Evolutionary conservation across 2,113 vertebrate genomes (phyloP).

Genomic region (Engystomops pustulosus): DNA sequence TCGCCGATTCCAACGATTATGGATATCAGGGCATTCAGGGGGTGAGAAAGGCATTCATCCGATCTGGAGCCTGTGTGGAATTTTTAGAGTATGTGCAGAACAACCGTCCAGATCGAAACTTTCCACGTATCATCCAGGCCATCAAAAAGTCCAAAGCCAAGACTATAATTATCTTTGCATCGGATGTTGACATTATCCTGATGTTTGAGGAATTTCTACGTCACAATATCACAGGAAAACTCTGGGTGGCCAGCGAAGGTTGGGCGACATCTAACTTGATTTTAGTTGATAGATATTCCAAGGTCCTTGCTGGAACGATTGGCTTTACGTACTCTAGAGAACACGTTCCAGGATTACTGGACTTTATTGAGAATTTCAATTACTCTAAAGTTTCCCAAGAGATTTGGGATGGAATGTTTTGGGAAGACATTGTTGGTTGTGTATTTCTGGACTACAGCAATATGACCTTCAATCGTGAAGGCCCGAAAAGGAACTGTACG

Average conservation of each 20-base stretch:
- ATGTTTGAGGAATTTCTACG: conserved; percentile 29
- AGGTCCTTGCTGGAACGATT: conserved; percentile 20
- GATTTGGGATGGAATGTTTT: conserved; percentile 14
- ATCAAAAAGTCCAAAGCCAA: conserved; percentile 45
- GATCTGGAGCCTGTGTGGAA: conserved; percentile 27
- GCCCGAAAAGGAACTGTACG: conserved; percentile 23
- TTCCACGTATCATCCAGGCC: conserved; percentile 21
- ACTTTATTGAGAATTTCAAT: neutral
- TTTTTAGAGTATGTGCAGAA: conserved; percentile 37
- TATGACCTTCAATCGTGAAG: neutral
- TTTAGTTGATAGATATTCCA: neutral
- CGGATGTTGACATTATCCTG: neutral
- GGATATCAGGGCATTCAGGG: conserved; percentile 27
- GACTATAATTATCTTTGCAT: conserved; percentile 13
- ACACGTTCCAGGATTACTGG: conserved; percentile 29
- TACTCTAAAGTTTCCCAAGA: neutral
- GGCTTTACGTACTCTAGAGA: conserved; percentile 37
- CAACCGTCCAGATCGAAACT: conserved; percentile 1
- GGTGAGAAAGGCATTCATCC: conserved; percentile 32
- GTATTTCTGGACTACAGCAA: neutral
- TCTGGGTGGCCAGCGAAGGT: conserved; percentile 55
- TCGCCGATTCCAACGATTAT: conserved; percentile 44
- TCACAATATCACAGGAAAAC: conserved; percentile 44
- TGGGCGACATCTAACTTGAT: conserved; percentile 41
- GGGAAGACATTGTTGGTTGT: neutral